phyloP scores from a whole-genome alignment of 2,888 invertebrate species.

The Platycheirus albimanus region DNA sequence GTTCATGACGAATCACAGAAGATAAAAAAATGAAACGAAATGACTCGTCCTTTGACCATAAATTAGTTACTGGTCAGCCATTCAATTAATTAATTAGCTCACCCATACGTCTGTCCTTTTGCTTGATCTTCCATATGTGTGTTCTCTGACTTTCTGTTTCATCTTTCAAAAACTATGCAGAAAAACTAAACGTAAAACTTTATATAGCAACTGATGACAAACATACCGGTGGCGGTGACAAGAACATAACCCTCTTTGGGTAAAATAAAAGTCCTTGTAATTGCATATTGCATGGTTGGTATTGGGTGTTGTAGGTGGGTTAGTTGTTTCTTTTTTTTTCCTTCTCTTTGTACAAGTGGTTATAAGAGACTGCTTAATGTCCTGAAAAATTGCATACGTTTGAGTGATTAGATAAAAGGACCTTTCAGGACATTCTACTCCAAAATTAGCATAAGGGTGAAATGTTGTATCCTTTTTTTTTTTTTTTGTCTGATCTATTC shows the following conservation, averaged over 20 bases:
- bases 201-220: slow-evolving; percentile 26
- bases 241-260: slow-evolving; percentile 25
- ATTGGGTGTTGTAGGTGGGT: slow-evolving; percentile 1
- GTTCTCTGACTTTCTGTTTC: slow-evolving; percentile 12
- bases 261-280: slow-evolving; percentile 61
- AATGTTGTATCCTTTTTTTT: slow-evolving; percentile 47
- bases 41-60: slow-evolving; percentile 72
- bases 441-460: slow-evolving; percentile 67
- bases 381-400: slow-evolving; percentile 73
- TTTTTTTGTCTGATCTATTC: slow-evolving; percentile 51
- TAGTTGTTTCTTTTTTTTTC: slow-evolving; percentile 17
- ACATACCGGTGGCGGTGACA: not conserved
- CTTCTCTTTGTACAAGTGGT: slow-evolving; percentile 56
- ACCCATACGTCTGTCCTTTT: slow-evolving; percentile 50
- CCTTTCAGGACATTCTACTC: slow-evolving; percentile 11
- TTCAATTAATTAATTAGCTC: slow-evolving; percentile 74
- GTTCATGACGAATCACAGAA: slow-evolving; percentile 59
- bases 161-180: slow-evolving; percentile 23
- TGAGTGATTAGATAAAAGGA: slow-evolving; percentile 61
- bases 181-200: slow-evolving; percentile 32
- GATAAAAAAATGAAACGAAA: slow-evolving; percentile 42
- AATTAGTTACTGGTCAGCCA: slow-evolving; percentile 74
- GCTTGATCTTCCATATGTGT: slow-evolving; percentile 17
- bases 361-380: slow-evolving; percentile 70
- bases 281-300: slow-evolving; percentile 63